Conservation (phyloP, 2,113 vertebrate genomes). For the Pogona vitticeps region DNA sequence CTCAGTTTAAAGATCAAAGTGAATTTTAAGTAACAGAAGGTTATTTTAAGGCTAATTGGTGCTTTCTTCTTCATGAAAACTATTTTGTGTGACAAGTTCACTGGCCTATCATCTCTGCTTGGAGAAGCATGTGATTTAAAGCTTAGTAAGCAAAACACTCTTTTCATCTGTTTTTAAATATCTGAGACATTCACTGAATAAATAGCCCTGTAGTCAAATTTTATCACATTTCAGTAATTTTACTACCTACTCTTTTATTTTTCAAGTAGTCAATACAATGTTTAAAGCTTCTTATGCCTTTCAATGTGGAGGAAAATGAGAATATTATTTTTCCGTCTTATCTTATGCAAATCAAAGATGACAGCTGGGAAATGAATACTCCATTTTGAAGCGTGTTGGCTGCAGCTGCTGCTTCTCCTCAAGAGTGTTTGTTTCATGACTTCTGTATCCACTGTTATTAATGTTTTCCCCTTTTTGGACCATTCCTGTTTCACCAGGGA, state of each 20-base stretch:
- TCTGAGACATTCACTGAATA: conserved; percentile 30
- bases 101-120: conserved; percentile 66
- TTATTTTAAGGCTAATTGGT: conserved; percentile 70
- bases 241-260: conserved; percentile 41
- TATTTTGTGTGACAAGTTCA: conserved; percentile 53
- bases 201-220: conserved; percentile 31
- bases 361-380: conserved; percentile 27
- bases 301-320: conserved; percentile 35
- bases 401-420: background rate
- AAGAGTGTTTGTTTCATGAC: background rate
- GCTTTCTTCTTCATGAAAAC: conserved; percentile 51
- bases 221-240: conserved; percentile 57
- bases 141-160: conserved; percentile 53
- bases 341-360: conserved; percentile 34
- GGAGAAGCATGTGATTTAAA: conserved; percentile 57
- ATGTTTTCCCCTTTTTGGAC: background rate
- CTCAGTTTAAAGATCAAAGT: conserved; percentile 55
- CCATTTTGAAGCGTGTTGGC: background rate
- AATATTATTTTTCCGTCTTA: background rate
- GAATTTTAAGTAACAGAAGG: conserved; percentile 59
- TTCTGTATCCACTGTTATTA: background rate
- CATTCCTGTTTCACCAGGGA: background rate
- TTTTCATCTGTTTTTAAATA: conserved; percentile 58
- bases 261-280: background rate
- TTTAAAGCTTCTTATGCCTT: conserved; percentile 30